Conservation (phyloP, 1,140 invertebrate genomes). For the Pomacea maculata region DNA sequence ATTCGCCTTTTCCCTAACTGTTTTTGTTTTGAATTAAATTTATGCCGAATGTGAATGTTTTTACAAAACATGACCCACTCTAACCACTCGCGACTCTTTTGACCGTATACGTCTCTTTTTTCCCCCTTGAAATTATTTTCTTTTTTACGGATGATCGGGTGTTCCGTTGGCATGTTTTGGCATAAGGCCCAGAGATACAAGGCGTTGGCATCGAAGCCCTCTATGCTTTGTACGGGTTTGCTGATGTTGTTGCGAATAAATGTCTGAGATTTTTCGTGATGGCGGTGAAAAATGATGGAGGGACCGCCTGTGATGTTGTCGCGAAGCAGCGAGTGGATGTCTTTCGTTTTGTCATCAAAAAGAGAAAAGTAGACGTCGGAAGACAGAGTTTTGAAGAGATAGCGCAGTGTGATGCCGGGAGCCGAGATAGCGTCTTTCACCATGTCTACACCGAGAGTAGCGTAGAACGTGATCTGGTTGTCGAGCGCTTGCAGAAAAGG, state of each 20-base stretch:
- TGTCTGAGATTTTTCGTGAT: conserved; percentile 27
- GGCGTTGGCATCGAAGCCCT: conserved; percentile 37
- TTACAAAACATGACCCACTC: not conserved
- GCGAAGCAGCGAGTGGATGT: conserved; percentile 27
- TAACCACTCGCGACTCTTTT: conserved; percentile 3
- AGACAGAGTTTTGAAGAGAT: conserved; percentile 28
- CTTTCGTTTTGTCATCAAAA: conserved; percentile 25
- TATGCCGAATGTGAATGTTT: not conserved
- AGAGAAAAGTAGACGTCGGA: conserved; percentile 25
- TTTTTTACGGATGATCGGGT: conserved; percentile 10
- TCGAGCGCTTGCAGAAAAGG: conserved; percentile 32
- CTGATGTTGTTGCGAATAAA: conserved; percentile 6
- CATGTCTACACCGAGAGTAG: conserved; percentile 30
- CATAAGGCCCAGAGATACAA: conserved; percentile 29
- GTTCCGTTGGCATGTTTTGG: conserved; percentile 33
- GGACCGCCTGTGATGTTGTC: conserved; percentile 31
- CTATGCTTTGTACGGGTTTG: conserved; percentile 13
- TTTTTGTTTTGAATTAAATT: not conserved
- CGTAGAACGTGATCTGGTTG: conserved; percentile 27
- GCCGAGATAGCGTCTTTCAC: conserved; percentile 32
- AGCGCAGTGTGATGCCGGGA: conserved; percentile 29
- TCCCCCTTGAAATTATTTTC: conserved; percentile 15
- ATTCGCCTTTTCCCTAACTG: too few species aligned
- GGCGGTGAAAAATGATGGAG: conserved; percentile 33
- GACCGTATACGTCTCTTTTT: conserved; percentile 15